A percentile compares a stretch with the other conserved stretches of the same genome.
Evolutionary conservation across 2,888 invertebrate genomes (phyloP).

Genomic region (Aspidiotus rigidus): DNA sequence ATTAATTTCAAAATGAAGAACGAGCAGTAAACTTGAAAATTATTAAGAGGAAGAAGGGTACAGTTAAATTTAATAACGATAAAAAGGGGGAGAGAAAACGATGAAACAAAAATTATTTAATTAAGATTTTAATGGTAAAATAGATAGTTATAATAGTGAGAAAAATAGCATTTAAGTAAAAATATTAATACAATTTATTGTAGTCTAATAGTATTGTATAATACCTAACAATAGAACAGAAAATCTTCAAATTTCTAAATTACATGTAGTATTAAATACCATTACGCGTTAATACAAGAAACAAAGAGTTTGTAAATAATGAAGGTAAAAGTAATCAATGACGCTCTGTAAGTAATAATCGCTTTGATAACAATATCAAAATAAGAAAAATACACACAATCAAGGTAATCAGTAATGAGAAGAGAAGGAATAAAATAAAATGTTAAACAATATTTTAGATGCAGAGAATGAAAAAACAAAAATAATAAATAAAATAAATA

Average conservation of each 20-base stretch:
- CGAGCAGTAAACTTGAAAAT: constrained; percentile 15
- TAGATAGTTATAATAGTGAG: too few species aligned
- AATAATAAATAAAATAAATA: constrained; percentile 17
- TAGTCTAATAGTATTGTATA: too few species aligned
- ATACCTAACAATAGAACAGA: too few species aligned
- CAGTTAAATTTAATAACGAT: neutral
- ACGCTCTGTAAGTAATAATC: neutral
- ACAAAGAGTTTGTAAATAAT: neutral
- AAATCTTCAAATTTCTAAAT: too few species aligned
- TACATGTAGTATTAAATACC: too few species aligned
- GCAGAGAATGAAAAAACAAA: constrained; percentile 17
- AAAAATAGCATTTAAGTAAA: too few species aligned
- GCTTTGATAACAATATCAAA: too few species aligned
- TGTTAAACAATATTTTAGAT: constrained; percentile 9
- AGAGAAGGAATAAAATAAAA: constrained; percentile 22
- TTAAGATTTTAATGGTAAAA: neutral
- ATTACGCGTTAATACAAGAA: neutral
- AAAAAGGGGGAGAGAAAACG: neutral
- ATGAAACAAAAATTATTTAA: neutral
- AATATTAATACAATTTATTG: too few species aligned
- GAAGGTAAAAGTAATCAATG: neutral
- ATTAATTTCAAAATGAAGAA: constrained; percentile 17
- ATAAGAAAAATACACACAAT: too few species aligned
- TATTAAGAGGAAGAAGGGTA: constrained; percentile 13
- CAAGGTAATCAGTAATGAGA: neutral